Conservation (phyloP, 2,797 vertebrate genomes). For the Podargus strigoides region DNA sequence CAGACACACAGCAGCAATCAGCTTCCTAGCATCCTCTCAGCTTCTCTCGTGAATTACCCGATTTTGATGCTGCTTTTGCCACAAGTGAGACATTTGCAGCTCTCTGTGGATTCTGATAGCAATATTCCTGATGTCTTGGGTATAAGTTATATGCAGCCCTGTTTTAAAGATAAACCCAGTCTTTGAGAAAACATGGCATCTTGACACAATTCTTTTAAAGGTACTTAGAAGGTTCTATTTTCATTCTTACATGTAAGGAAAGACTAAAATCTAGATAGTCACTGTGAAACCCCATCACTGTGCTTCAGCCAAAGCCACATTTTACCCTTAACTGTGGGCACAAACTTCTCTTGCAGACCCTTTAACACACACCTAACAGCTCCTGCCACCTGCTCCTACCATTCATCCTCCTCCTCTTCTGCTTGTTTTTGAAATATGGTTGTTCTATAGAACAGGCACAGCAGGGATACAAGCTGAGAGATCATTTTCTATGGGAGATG, state of each 20-base stretch:
- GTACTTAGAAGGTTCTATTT: neutral
- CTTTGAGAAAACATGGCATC: neutral
- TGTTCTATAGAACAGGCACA: neutral
- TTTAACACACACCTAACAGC: neutral
- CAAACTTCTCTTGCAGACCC: neutral
- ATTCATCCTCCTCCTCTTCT: neutral
- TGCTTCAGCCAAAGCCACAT: neutral
- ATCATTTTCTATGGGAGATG: neutral
- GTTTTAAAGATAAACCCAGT: neutral
- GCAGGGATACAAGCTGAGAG: neutral
- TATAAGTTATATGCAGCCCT: neutral
- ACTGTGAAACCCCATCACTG: rapidly evolving
- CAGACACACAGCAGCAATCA: too few relatives aligned
- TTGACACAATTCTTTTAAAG: too few relatives aligned
- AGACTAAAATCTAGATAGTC: neutral
- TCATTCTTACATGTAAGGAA: neutral
- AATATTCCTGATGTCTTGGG: neutral
- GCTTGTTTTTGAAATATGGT: neutral
- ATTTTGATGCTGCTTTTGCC: neutral
- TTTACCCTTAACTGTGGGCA: neutral
- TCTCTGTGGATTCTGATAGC: rapidly evolving
- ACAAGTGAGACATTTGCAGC: too few relatives aligned
- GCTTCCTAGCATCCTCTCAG: too few relatives aligned
- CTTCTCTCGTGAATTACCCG: rapidly evolving
- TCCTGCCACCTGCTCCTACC: neutral